Conservation (phyloP, 2,888 invertebrate species). For the Papilio protenor region DNA sequence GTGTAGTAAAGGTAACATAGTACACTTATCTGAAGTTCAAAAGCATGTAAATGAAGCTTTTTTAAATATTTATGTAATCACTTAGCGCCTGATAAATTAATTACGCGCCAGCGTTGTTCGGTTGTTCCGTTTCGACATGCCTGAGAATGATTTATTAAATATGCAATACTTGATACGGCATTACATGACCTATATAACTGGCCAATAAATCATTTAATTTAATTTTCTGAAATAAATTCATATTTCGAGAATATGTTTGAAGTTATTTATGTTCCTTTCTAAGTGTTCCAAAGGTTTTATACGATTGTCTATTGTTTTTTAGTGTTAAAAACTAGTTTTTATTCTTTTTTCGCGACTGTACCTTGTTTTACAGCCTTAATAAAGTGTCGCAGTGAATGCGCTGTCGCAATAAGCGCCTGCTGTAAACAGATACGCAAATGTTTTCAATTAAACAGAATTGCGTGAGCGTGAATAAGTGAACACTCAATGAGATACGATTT, state of each 20-base stretch:
- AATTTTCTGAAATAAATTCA: not conserved
- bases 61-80: constrained; percentile 20
- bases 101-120: not conserved
- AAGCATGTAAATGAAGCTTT: constrained; percentile 6
- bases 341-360: not conserved
- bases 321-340: not conserved
- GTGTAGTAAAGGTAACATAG: not conserved
- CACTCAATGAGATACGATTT: not conserved
- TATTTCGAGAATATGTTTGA: not conserved
- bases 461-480: constrained; percentile 16
- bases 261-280: not conserved
- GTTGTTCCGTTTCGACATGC: not conserved
- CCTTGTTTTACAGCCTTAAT: constrained; percentile 17
- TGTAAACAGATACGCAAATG: constrained; percentile 25
- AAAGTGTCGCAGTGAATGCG: constrained; percentile 19
- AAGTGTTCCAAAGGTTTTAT: not conserved
- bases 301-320: not conserved
- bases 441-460: constrained; percentile 20
- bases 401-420: constrained; percentile 23
- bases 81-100: constrained; percentile 23
- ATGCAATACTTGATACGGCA: not conserved
- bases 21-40: not conserved
- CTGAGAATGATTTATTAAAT: constrained; percentile 15
- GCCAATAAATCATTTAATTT: not conserved
- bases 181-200: not conserved